Evolutionary conservation across 2,113 vertebrate genomes (phyloP), one percentile per base, ranked within the genome.

Genomic region (Apodemus sylvaticus): DNA sequence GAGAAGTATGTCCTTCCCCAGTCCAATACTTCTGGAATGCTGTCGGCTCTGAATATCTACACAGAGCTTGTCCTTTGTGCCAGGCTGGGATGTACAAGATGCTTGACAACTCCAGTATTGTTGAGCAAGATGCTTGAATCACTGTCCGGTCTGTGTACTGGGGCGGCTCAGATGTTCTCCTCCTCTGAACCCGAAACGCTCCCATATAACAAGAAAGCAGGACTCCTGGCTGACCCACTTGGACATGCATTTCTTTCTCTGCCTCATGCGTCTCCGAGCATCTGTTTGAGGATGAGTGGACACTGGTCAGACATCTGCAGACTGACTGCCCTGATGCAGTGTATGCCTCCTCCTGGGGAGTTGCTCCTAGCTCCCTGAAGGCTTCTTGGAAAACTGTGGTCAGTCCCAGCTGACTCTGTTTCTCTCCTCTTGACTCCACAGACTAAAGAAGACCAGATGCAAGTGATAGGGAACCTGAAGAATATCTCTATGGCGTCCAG

Each of bases 401-500:
- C 12, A 17, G 51, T 92, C 83, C 55, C 20, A 58, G 1, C 29
- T 96, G 62, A 34, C 66, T 93, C 26, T 73, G 96, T 36, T 66
- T 58, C 17, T 96, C 5, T 96, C 68, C 90, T 97, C 93, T 66
- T 97, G 87, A 74, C 86, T 97, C 95, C 97, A 4, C 98, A 99
- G 99, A 99, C 99, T 17, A 99, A 99, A 98, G 99, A 99, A n/a
- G 99, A 99, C 98, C 99, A 99, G 98, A 99, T 99, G 96, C 99
- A 99, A 98, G 99, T 99, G 90, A 99, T 99, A 96, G 99, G 99
- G 76, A 99, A 99, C 98, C 99, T 99, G 94, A 99, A 99, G 98
- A 99, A 99, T 95, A 99, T 99, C 98, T 99, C 99, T 0, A 99
- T 99, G 99, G 99, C 99, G 7, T 99, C 99, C 97, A 99, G 99